Conservation (phyloP, 2,888 invertebrate species). For the Dynastes grantii region DNA sequence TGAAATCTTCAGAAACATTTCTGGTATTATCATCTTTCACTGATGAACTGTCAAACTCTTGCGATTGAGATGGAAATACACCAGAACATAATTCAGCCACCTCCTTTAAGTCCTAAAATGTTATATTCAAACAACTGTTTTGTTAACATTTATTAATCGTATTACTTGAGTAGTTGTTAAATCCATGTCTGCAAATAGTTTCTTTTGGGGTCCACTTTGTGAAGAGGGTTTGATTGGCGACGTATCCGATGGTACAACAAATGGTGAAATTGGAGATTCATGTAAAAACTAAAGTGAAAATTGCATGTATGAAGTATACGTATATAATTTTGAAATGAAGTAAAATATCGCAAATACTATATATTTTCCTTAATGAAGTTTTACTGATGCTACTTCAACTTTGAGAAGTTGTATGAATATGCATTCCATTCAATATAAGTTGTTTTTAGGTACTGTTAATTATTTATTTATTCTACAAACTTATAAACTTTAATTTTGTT, state of each 20-base stretch:
- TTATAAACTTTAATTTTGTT: too few species aligned
- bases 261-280: constrained; percentile 61
- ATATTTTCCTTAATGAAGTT: too few species aligned
- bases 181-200: constrained; percentile 67
- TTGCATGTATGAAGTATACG: too few species aligned
- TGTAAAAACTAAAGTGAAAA: constrained; percentile 56
- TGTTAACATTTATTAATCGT: constrained; percentile 5
- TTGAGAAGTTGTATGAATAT: too few species aligned
- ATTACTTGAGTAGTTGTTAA: constrained; percentile 64
- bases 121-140: neutral
- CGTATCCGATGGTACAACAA: constrained; percentile 59
- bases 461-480: too few species aligned
- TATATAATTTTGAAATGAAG: too few species aligned
- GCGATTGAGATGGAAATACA: constrained; percentile 60
- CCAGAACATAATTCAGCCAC: constrained; percentile 74
- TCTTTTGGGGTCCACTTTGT: constrained; percentile 64
- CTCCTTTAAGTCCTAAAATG: constrained; percentile 65
- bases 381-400: too few species aligned
- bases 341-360: too few species aligned
- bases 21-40: constrained; percentile 13
- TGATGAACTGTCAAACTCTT: neutral
- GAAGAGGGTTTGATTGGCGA: constrained; percentile 61
- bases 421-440: too few species aligned
- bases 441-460: too few species aligned
- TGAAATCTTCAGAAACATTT: too few species aligned